Conservation (phyloP, 2,888 invertebrate species). For the Drosophila histrio region DNA sequence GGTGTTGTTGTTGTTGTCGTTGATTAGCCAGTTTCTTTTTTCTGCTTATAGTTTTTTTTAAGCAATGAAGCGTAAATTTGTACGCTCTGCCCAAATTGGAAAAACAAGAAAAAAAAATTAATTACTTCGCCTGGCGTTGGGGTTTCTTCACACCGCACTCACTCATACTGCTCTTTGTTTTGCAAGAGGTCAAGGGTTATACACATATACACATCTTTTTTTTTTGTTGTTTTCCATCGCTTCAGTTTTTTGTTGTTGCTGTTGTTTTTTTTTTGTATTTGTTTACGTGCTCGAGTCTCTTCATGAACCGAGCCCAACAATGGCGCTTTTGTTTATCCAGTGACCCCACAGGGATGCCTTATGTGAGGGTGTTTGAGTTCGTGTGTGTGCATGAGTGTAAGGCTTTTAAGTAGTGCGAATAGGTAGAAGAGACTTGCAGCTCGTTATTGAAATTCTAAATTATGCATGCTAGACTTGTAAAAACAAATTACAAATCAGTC, state of each 20-base stretch:
- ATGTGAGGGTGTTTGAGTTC: background rate
- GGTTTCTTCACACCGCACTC: background rate
- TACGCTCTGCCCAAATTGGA: conserved; percentile 24
- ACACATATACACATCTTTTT: conserved; percentile 12
- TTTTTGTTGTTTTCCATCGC: conserved; percentile 15
- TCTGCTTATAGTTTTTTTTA: conserved; percentile 16
- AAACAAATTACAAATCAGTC: conserved; percentile 10
- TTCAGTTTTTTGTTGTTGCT: conserved; percentile 12
- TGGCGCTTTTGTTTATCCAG: conserved; percentile 45
- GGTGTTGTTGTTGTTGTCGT: conserved; percentile 4
- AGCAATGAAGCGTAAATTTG: conserved; percentile 21
- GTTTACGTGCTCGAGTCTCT: conserved; percentile 54
- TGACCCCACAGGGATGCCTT: conserved; percentile 15
- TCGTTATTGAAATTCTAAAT: conserved; percentile 64
- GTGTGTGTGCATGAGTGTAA: background rate
- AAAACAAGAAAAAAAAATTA: conserved; percentile 37
- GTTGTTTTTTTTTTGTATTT: conserved; percentile 49
- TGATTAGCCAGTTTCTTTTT: conserved; percentile 14
- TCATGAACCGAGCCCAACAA: conserved; percentile 45
- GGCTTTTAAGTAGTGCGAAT: background rate
- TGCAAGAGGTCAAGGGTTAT: conserved; percentile 62
- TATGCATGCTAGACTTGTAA: conserved; percentile 42
- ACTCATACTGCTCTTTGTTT: conserved; percentile 17
- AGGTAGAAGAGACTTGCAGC: conserved; percentile 21
- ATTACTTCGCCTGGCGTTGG: conserved; percentile 36